Conservation (phyloP, 2,888 invertebrate species). For the Lomographa bimaculata region DNA sequence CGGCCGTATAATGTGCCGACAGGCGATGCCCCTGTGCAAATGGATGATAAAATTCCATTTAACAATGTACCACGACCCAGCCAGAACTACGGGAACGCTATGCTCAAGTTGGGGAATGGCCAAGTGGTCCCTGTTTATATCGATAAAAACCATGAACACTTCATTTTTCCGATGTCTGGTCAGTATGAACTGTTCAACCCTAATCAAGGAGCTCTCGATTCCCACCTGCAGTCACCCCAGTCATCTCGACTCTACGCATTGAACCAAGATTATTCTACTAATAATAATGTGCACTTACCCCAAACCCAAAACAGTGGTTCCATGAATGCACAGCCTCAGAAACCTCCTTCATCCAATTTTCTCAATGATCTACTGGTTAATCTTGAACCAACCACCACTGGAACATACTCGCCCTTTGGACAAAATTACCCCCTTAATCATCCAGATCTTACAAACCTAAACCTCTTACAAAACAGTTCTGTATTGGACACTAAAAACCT, state of each 20-base stretch:
- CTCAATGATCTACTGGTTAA: constrained; percentile 89
- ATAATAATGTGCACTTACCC: constrained; percentile 56
- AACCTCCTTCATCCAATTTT: constrained; percentile 75
- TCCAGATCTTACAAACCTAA: constrained; percentile 66
- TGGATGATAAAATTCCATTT: constrained; percentile 62
- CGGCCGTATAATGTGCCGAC: constrained; percentile 59
- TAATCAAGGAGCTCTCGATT: constrained; percentile 63
- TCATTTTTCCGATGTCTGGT: constrained; percentile 72
- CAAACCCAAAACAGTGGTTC: constrained; percentile 48
- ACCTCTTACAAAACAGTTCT: constrained; percentile 56
- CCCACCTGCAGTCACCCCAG: constrained; percentile 59
- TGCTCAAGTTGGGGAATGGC: constrained; percentile 74
- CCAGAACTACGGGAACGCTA: constrained; percentile 72
- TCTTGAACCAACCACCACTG: constrained; percentile 88
- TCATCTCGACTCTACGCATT: constrained; percentile 63
- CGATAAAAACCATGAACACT: constrained; percentile 75
- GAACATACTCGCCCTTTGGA: constrained; percentile 90
- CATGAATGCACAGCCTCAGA: constrained; percentile 48
- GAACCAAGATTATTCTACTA: constrained; percentile 67
- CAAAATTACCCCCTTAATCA: constrained; percentile 82
- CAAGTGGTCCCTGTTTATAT: constrained; percentile 72
- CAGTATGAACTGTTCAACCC: constrained; percentile 77
- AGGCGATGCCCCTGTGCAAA: constrained; percentile 54
- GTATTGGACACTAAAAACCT: constrained; percentile 54
- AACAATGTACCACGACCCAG: constrained; percentile 56